These are phyloP conservation scores for Gibbula magus DNA, from an alignment of 2,888 invertebrate species.

Conservation along the genomic window DNA sequence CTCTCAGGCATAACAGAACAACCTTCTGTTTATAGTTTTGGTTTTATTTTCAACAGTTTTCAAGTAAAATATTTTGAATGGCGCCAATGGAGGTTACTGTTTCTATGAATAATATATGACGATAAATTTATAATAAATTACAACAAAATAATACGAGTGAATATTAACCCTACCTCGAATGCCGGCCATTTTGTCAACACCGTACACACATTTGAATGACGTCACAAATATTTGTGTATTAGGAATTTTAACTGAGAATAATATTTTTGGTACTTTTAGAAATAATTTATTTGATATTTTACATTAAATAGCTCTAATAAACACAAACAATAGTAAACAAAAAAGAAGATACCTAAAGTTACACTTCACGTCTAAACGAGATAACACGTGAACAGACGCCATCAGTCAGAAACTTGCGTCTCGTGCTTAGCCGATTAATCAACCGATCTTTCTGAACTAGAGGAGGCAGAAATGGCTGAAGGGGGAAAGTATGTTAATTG, in stretches of 20 bases:
- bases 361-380: background rate
- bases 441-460: background rate
- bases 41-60: too few species aligned
- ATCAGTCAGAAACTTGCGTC: constrained; percentile 13
- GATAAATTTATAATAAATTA: background rate
- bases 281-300: too few species aligned
- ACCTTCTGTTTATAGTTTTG: too few species aligned
- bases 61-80: too few species aligned
- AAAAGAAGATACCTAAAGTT: background rate
- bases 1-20: too few species aligned
- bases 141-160: background rate
- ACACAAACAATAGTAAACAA: too few species aligned
- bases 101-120: background rate
- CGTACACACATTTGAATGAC: constrained; percentile 20
- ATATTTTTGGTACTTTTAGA: background rate
- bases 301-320: too few species aligned
- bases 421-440: background rate
- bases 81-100: background rate
- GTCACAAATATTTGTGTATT: constrained; percentile 21
- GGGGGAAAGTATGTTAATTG: background rate
- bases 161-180: constrained; percentile 52
- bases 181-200: constrained; percentile 57
- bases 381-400: constrained; percentile 20
- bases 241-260: background rate
- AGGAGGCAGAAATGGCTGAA: constrained; percentile 14